Evolutionary conservation across 2,888 invertebrate species (phyloP).

Genomic region (Hydroisotoma schaefferi): DNA sequence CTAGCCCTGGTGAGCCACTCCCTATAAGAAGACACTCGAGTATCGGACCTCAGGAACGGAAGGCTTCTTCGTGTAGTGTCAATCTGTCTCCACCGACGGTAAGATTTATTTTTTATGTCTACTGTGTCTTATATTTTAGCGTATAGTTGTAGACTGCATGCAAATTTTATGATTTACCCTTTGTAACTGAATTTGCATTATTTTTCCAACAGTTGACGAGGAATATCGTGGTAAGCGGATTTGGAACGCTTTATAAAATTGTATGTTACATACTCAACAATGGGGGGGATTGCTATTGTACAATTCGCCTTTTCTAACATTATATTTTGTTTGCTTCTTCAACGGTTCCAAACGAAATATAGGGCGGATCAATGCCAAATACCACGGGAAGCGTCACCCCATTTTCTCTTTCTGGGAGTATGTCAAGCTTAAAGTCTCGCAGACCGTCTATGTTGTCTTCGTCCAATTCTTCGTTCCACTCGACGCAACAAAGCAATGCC

Average conservation of each 20-base stretch:
- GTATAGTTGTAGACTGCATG: slow-evolving; percentile 10
- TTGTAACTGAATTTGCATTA: neutral
- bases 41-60: slow-evolving; percentile 81
- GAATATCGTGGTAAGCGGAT: slow-evolving; percentile 9
- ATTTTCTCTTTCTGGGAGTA: slow-evolving; percentile 75
- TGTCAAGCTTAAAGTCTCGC: slow-evolving; percentile 62
- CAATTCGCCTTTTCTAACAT: neutral
- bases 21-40: slow-evolving; percentile 86
- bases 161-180: neutral
- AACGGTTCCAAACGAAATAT: too few relatives aligned
- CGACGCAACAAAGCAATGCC: slow-evolving; percentile 52
- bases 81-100: slow-evolving; percentile 87
- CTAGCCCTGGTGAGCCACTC: slow-evolving; percentile 64
- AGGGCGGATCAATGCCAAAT: slow-evolving; percentile 87
- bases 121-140: too few relatives aligned
- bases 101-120: too few relatives aligned
- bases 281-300: neutral
- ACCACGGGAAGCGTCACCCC: slow-evolving; percentile 67
- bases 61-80: slow-evolving; percentile 36
- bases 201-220: slow-evolving; percentile 10
- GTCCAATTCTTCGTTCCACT: slow-evolving; percentile 32
- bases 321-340: too few relatives aligned
- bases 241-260: too few relatives aligned
- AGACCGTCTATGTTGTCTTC: slow-evolving; percentile 56
- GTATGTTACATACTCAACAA: too few relatives aligned